These are phyloP conservation scores for Dryobotodes eremita DNA, from an alignment of 2,888 invertebrate species.

Conservation along the genomic window DNA sequence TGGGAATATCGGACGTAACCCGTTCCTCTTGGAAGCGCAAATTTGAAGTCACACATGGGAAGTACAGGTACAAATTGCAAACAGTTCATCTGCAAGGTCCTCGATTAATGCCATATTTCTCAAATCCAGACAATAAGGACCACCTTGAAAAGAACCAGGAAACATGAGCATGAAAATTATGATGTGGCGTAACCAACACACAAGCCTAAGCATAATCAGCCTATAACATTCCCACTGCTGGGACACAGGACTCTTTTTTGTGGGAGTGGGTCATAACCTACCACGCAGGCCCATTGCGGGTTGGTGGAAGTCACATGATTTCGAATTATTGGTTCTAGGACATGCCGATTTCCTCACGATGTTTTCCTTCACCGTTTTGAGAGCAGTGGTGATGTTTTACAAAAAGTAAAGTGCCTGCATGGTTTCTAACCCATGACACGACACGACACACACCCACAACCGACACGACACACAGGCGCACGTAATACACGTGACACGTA, in stretches of 20 bases:
- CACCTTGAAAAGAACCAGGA: neutral
- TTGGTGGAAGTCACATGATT: too few species aligned
- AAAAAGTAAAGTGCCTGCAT: neutral
- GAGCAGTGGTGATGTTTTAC: neutral
- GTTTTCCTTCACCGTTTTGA: neutral
- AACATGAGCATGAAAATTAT: neutral
- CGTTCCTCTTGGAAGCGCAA: constrained; percentile 13
- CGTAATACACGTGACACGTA: neutral
- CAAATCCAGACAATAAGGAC: neutral
- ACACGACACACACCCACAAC: too few species aligned
- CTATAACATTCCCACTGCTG: neutral
- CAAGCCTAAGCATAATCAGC: neutral
- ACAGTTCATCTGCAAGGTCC: neutral
- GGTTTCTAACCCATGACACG: neutral
- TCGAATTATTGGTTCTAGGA: neutral
- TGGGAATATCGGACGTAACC: constrained; percentile 5
- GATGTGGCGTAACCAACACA: neutral
- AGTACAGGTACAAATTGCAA: constrained; percentile 10
- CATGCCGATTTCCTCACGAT: neutral
- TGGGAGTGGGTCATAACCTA: neutral
- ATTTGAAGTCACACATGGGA: constrained; percentile 36
- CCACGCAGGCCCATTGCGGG: neutral
- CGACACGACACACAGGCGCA: too few species aligned
- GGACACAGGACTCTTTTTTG: too few species aligned
- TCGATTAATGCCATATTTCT: neutral